phyloP scores from a whole-genome alignment of 2,888 invertebrate genomes.

The Sinopyrophorus schimmeli region DNA sequence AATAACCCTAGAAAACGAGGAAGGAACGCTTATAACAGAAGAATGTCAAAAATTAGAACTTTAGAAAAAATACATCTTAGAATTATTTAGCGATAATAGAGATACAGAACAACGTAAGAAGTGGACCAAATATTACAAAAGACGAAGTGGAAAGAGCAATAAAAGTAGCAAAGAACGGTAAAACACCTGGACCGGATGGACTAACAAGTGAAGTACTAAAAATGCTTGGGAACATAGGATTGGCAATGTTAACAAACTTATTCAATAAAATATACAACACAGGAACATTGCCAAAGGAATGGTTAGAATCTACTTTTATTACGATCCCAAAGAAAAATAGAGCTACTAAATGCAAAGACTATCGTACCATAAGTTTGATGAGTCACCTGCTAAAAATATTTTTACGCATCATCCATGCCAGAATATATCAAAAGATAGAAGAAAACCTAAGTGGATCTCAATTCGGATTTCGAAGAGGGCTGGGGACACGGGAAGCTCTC shows the following conservation, averaged over 20 bases:
- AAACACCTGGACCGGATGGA: slow-evolving; percentile 8
- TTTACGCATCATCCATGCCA: slow-evolving; percentile 10
- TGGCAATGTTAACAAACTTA: slow-evolving; percentile 6
- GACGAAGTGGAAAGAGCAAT: slow-evolving; percentile 11
- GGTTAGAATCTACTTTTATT: slow-evolving; percentile 12
- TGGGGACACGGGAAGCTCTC: slow-evolving; percentile 11
- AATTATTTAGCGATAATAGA: slow-evolving; percentile 6
- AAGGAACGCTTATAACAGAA: slow-evolving; percentile 10
- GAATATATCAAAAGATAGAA: slow-evolving; percentile 11
- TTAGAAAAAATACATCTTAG: slow-evolving; percentile 3
- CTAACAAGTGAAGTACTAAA: slow-evolving; percentile 11
- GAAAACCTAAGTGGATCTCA: slow-evolving; percentile 5
- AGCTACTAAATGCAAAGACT: slow-evolving; percentile 10
- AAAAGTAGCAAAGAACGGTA: slow-evolving; percentile 8
- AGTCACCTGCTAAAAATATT: slow-evolving; percentile 7
- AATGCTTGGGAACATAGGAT: slow-evolving; percentile 10
- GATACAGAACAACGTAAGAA: slow-evolving; percentile 10
- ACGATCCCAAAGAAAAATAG: slow-evolving; percentile 9
- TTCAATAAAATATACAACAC: slow-evolving; percentile 8
- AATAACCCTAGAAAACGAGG: slow-evolving; percentile 8
- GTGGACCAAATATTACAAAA: slow-evolving; percentile 11
- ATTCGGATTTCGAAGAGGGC: slow-evolving; percentile 8
- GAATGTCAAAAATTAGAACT: slow-evolving; percentile 4
- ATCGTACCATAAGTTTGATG: slow-evolving; percentile 6
- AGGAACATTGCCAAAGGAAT: slow-evolving; percentile 1